phyloP scores from a whole-genome alignment of 2,888 invertebrate species.

The Sinodicranocentrus sp. region DNA sequence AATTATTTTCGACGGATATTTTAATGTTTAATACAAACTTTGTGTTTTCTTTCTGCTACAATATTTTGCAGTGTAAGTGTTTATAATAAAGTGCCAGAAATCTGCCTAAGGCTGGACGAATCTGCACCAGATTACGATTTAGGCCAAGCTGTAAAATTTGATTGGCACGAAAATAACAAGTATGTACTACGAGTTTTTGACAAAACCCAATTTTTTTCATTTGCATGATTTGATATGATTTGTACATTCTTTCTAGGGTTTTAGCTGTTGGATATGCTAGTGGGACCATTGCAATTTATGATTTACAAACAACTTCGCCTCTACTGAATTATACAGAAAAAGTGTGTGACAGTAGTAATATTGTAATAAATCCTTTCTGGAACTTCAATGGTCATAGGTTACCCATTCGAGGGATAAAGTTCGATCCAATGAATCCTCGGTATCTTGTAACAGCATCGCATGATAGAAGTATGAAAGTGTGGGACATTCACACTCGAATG shows the following conservation, averaged over 20 bases:
- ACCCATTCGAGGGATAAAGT: constrained; percentile 56
- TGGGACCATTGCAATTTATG: constrained; percentile 72
- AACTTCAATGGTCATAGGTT: constrained; percentile 65
- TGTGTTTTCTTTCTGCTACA: too few species aligned
- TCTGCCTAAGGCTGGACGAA: constrained; percentile 55
- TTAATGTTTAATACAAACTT: too few species aligned
- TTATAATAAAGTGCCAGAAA: constrained; percentile 73
- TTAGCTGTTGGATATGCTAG: constrained; percentile 69
- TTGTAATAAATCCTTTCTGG: constrained; percentile 72
- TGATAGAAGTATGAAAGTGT: constrained; percentile 71
- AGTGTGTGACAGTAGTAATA: constrained; percentile 22
- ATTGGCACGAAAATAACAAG: constrained; percentile 73
- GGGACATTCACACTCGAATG: constrained; percentile 68
- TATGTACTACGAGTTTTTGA: constrained; percentile 35
- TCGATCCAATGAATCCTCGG: constrained; percentile 68
- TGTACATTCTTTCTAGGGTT: constrained; percentile 39
- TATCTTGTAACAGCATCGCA: constrained; percentile 71
- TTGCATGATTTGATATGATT: too few species aligned
- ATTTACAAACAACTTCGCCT: constrained; percentile 61
- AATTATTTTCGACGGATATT: too few species aligned
- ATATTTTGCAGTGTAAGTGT: constrained; percentile 53
- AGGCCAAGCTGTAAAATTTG: constrained; percentile 71
- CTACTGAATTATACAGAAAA: constrained; percentile 44
- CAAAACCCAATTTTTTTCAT: too few species aligned
- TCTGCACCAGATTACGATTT: constrained; percentile 14